phyloP scores from a whole-genome alignment of 2,888 invertebrate genomes.

The Orthonevra nobilis region DNA sequence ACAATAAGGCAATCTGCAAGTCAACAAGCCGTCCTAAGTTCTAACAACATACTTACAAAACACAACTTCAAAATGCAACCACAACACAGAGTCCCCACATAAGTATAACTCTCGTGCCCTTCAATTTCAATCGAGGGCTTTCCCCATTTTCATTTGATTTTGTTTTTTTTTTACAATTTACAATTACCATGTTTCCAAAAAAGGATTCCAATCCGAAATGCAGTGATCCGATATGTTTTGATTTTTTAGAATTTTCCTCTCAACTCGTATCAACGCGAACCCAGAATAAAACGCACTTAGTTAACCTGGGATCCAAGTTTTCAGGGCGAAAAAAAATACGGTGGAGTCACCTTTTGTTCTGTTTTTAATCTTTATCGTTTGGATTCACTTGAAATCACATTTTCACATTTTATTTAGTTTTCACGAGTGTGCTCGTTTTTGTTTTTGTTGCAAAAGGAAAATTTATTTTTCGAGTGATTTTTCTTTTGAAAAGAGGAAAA shows the following conservation, averaged over 20 bases:
- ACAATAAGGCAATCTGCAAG: no score
- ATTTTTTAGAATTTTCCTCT: slow-evolving; percentile 6
- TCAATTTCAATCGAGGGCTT: slow-evolving; percentile 6
- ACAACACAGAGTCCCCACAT: no score
- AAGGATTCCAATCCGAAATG: background rate
- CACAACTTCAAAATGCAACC: no score
- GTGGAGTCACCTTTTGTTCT: slow-evolving; percentile 39
- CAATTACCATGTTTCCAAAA: slow-evolving; percentile 41
- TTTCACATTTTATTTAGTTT: slow-evolving; percentile 45
- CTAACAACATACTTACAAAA: no score
- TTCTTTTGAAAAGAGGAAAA: slow-evolving; percentile 10
- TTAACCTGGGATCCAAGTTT: slow-evolving; percentile 17
- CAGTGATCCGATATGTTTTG: background rate
- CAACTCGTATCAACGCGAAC: slow-evolving; percentile 3
- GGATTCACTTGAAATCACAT: slow-evolving; percentile 37
- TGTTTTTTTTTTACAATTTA: background rate
- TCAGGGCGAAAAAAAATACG: background rate
- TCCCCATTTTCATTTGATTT: no score
- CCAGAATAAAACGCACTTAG: slow-evolving; percentile 50
- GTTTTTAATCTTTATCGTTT: background rate
- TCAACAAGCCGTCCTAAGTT: no score
- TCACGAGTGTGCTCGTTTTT: background rate
- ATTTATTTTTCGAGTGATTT: background rate
- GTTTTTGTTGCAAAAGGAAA: background rate
- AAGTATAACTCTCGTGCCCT: slow-evolving; percentile 24